A percentile compares a stretch with the other conserved stretches of the same genome.
These are phyloP conservation scores for Neoscelio sp. DNA, from an alignment of 2,888 invertebrate genomes.

Conservation along the genomic window DNA sequence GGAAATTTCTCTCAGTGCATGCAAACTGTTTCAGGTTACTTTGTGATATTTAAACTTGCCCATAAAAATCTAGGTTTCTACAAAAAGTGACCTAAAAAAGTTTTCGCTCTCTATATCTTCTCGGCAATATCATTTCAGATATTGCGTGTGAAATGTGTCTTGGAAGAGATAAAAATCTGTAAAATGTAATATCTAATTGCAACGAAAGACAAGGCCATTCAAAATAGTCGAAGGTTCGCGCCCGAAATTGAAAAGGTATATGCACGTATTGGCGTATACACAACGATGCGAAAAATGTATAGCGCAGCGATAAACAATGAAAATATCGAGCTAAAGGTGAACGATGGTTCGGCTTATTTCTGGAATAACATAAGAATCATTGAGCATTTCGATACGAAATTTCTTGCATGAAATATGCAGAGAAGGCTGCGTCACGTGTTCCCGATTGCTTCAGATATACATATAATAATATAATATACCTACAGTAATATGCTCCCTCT, in stretches of 20 bases:
- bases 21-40: constrained; percentile 4
- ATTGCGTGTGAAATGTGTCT: neutral
- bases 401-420: constrained; percentile 61
- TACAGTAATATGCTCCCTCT: constrained; percentile 38
- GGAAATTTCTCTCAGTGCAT: no score
- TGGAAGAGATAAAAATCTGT: neutral
- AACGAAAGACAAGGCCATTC: no score
- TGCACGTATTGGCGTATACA: constrained; percentile 13
- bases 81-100: constrained; percentile 3
- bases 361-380: constrained; percentile 82
- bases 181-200: no score
- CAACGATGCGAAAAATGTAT: constrained; percentile 54
- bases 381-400: constrained; percentile 68
- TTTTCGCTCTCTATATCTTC: neutral
- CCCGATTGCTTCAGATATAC: constrained; percentile 76
- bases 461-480: constrained; percentile 73
- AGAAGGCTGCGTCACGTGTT: constrained; percentile 78
- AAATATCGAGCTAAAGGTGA: constrained; percentile 53
- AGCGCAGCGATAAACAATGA: constrained; percentile 48
- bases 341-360: constrained; percentile 70
- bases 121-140: neutral
- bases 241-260: neutral
- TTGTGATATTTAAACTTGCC: no score
- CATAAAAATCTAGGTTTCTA: no score
- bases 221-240: no score